Evolutionary conservation across 2,797 vertebrate species (phyloP), one percentile per base, ranked within the genome.

Genomic region (Euthynnus affinis): DNA sequence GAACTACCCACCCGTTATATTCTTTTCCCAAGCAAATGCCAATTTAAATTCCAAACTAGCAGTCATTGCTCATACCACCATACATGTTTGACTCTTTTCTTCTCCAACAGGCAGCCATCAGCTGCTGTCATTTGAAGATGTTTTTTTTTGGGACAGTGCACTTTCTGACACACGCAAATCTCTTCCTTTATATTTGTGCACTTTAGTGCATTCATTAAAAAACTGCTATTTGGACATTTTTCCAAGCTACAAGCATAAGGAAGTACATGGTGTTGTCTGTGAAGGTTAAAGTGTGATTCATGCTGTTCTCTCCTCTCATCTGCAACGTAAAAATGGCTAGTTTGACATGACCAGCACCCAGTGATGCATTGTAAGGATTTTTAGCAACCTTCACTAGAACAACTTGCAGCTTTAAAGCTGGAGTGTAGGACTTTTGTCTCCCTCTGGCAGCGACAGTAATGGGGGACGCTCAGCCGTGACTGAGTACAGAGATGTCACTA

Each of bases 271-370:
- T 20, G 68, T 49, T 25, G 14, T 71, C 15, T n/a, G 20, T 29
- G 5, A 65, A 66, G 23, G 18, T 68, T 32, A 3, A 25, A 25
- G 12, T 70, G n/a, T 44, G 49, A 14, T 55, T 56, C 2, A 27
- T 29, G 40, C 17, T 37, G 46, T 32, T 59, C 8, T 59, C 37
- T 61, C 34, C 13, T 48, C n/a, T 48, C n/a, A 23, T 48, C 51
- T 79, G 60, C 32, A 56, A 8, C 57, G 56, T 67, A 72, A 82
- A 80, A 75, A 48, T n/a, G 27, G 53, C 25, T 18, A n/a, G 27
- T 76, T 55, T 68, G n/a, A 58, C 44, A 29, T 71, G 34, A 53
- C 32, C 34, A 70, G 49, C 69, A 61, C 10, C 23, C 6, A n/a
- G 5, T 22, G 18, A 22, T 69, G 27, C 27, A 73, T 32, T 46